phyloP scores from a whole-genome alignment of 2,888 invertebrate species.

The Scaeva pyrastri region DNA sequence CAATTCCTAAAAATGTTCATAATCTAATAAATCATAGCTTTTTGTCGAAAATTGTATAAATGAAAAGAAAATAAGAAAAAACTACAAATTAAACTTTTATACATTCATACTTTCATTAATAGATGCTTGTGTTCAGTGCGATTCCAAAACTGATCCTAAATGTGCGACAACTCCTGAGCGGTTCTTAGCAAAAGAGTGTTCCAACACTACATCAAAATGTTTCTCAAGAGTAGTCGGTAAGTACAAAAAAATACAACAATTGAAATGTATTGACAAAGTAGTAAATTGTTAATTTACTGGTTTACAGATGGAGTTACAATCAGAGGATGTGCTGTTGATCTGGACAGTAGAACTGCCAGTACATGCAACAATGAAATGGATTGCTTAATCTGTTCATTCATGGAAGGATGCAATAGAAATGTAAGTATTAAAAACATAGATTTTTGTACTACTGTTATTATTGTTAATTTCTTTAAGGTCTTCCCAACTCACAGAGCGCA shows the following conservation, averaged over 20 bases:
- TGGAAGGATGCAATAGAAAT: slow-evolving; percentile 80
- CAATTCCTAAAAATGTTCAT: no score
- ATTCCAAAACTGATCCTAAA: slow-evolving; percentile 79
- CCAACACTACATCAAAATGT: slow-evolving; percentile 78
- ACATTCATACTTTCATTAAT: slow-evolving; percentile 11
- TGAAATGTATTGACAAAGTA: no score
- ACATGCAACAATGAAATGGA: slow-evolving; percentile 80
- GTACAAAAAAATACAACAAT: slow-evolving; percentile 8
- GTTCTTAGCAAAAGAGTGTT: slow-evolving; percentile 80
- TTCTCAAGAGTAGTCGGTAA: slow-evolving; percentile 79
- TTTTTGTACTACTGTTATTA: not conserved
- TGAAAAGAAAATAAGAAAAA: no score
- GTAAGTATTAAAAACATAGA: slow-evolving; percentile 25
- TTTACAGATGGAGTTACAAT: slow-evolving; percentile 80
- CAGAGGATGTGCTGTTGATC: slow-evolving; percentile 80
- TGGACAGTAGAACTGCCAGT: slow-evolving; percentile 78
- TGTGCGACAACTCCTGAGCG: slow-evolving; percentile 80
- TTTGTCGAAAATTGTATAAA: no score
- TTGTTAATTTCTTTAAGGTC: slow-evolving; percentile 61
- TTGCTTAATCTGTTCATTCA: slow-evolving; percentile 79
- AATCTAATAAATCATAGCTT: no score
- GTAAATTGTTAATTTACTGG: not conserved
- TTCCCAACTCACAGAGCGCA: slow-evolving; percentile 80
- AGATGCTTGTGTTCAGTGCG: slow-evolving; percentile 82
- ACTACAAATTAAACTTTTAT: not conserved